Evolutionary conservation across 1,140 invertebrate species (phyloP).

Genomic region (Tetragonula clypearis): DNA sequence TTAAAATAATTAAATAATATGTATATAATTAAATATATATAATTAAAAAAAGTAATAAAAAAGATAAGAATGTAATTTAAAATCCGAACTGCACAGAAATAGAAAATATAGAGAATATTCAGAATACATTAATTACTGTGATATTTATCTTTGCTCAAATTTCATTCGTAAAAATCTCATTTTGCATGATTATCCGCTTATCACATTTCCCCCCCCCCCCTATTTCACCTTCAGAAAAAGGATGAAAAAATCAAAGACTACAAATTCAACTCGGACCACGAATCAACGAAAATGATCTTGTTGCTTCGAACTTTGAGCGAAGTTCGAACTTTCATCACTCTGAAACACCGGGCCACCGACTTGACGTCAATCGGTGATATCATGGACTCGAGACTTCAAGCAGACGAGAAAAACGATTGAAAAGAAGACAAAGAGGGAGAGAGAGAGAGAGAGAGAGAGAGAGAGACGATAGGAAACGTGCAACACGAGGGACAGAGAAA

Average conservation of each 20-base stretch:
- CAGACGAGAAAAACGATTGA: not conserved
- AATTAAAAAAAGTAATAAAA: no score
- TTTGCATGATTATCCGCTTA: not conserved
- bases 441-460: not conserved
- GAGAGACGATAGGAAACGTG: not conserved
- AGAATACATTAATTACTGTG: no score
- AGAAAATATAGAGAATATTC: no score
- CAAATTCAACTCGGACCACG: not conserved
- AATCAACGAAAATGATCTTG: conserved; percentile 22
- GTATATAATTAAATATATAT: no score
- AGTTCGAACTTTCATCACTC: conserved; percentile 8
- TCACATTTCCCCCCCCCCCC: not conserved
- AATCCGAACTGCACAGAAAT: no score
- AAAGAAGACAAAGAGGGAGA: no score
- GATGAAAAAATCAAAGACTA: not conserved
- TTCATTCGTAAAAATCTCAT: not conserved
- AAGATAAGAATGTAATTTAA: no score
- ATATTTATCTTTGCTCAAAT: not conserved
- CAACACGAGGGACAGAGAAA: not conserved
- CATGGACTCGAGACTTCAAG: not conserved
- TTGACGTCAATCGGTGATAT: not conserved
- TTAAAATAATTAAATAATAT: no score
- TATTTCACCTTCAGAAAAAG: not conserved
- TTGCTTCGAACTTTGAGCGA: not conserved
- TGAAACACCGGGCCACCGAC: not conserved